Conservation (phyloP, 2,113 vertebrate genomes). For the Apteryx mantelli region DNA sequence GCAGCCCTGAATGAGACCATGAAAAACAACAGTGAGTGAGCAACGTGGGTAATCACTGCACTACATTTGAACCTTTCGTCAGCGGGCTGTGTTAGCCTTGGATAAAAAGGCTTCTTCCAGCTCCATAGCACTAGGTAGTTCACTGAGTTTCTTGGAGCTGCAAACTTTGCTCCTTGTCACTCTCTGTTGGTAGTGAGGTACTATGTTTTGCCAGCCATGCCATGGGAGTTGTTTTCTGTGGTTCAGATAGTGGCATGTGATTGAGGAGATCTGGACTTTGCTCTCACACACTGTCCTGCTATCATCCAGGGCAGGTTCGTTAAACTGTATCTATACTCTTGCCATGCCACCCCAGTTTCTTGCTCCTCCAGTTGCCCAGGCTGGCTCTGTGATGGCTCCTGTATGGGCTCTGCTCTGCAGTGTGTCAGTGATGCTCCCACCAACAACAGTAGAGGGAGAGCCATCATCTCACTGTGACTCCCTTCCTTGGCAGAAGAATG, state of each 20-base stretch:
- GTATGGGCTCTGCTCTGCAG: background rate
- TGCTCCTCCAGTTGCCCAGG: background rate
- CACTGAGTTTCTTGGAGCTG: background rate
- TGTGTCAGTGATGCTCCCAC: background rate
- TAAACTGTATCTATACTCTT: background rate
- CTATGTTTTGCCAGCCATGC: background rate
- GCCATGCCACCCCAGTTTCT: background rate
- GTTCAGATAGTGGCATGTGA: background rate
- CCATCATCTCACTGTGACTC: background rate
- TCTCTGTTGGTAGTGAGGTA: background rate
- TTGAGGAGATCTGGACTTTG: background rate
- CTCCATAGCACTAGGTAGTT: fast-evolving
- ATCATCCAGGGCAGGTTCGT: background rate
- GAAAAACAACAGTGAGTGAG: fast-evolving
- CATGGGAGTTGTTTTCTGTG: background rate
- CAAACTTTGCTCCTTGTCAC: background rate
- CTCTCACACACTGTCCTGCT: fast-evolving
- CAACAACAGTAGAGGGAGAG: background rate
- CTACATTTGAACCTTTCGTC: background rate
- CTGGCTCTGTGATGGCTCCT: background rate
- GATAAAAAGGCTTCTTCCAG: background rate
- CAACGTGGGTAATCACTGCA: background rate
- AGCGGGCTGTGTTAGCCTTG: background rate
- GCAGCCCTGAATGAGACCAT: background rate
- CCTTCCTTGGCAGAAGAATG: background rate